A percentile compares a stretch with the other conserved stretches of the same genome.
These are phyloP conservation scores for Pachyuromys duprasi DNA, from an alignment of 2,797 vertebrate genomes.

Conservation along the genomic window DNA sequence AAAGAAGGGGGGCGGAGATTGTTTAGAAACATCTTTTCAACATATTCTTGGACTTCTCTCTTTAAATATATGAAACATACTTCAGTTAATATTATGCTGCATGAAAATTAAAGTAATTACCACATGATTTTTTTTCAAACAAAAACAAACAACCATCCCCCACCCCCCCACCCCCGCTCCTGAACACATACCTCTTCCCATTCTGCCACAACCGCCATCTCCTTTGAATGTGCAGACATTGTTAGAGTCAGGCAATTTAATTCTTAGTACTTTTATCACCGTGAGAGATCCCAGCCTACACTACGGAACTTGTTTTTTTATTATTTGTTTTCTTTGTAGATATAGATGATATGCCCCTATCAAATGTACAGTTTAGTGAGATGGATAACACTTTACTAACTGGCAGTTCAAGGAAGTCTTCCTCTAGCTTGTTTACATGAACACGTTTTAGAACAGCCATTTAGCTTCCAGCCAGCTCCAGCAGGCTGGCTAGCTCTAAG, in stretches of 20 bases:
- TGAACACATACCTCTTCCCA: neutral
- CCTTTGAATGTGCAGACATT: slow-evolving; percentile 24
- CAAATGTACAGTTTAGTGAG: slow-evolving; percentile 88
- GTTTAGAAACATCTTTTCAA: slow-evolving; percentile 20
- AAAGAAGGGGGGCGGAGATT: neutral
- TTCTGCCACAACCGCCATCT: neutral
- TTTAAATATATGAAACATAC: slow-evolving; percentile 31
- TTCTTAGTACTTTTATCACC: slow-evolving; percentile 58
- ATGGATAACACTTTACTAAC: slow-evolving; percentile 86
- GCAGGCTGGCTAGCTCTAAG: slow-evolving; percentile 80
- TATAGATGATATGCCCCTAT: slow-evolving; percentile 76
- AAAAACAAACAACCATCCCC: neutral
- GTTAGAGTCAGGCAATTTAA: neutral
- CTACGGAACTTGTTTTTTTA: slow-evolving; percentile 68
- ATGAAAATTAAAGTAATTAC: neutral
- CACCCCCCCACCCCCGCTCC: too few relatives aligned
- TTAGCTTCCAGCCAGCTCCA: slow-evolving; percentile 84
- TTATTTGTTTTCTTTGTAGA: slow-evolving; percentile 89
- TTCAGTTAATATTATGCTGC: neutral
- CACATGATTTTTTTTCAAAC: neutral
- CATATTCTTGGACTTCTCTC: neutral
- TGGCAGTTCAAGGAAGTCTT: slow-evolving; percentile 89
- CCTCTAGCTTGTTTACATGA: slow-evolving; percentile 87
- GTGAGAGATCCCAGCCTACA: slow-evolving; percentile 32
- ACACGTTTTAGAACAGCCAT: slow-evolving; percentile 89